Conservation (phyloP, 2,797 vertebrate genomes). For the Acipenser oxyrinchus region DNA sequence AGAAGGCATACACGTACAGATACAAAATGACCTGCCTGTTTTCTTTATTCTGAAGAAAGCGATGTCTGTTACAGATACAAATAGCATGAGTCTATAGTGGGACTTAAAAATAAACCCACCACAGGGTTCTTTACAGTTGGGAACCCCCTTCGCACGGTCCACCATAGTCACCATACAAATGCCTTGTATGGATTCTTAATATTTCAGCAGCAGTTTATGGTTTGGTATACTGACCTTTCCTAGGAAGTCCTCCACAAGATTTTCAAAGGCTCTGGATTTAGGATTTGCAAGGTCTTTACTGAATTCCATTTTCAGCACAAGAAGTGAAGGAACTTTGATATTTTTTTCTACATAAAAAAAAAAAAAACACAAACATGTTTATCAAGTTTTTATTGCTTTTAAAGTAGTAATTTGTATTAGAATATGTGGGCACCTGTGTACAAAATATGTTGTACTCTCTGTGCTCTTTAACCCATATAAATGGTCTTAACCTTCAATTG, state of each 20-base stretch:
- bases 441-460: background rate
- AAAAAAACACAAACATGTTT: constrained; percentile 18
- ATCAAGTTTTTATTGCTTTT: background rate
- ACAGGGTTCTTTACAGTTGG: no score
- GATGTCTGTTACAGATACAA: no score
- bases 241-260: constrained; percentile 37
- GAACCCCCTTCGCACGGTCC: no score
- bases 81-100: no score
- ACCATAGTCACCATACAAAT: background rate
- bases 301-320: constrained; percentile 38
- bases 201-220: no score
- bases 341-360: constrained; percentile 44
- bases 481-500: background rate
- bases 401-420: background rate
- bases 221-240: no score
- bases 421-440: background rate
- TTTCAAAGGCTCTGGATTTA: constrained; percentile 14
- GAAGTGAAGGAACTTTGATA: constrained; percentile 58
- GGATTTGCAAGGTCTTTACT: constrained; percentile 19
- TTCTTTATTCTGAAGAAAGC: no score
- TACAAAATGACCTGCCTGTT: no score
- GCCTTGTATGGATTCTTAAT: no score
- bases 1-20: no score
- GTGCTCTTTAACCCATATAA: background rate
- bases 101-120: no score